Percentiles rank a stretch among this genome's conserved stretches.
phyloP scores from a whole-genome alignment of 2,113 vertebrate genomes.

The Heptranchias perlo region DNA sequence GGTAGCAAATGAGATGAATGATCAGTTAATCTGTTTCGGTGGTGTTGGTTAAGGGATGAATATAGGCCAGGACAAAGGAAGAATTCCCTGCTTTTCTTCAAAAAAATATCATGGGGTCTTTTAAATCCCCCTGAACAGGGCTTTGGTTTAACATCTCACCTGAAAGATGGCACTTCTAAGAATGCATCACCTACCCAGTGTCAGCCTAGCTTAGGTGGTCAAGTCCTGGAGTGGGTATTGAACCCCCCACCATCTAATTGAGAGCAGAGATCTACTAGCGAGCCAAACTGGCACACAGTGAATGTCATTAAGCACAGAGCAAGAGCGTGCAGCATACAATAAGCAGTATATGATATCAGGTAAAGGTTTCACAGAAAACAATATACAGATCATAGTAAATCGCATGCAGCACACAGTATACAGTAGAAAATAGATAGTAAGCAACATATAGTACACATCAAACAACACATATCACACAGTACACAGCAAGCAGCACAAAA shows the following conservation, averaged over 20 bases:
- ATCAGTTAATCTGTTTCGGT: not conserved
- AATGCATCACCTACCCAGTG: not conserved
- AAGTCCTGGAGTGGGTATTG: not conserved
- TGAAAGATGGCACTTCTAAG: too few species aligned
- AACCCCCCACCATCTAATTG: not conserved
- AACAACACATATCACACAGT: not conserved
- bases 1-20: not conserved
- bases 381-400: not conserved
- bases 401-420: too few species aligned
- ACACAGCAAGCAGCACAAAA: not conserved
- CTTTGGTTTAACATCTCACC: too few species aligned
- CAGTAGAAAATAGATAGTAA: not conserved
- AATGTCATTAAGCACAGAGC: not conserved
- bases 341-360: not conserved
- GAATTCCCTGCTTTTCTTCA: not conserved
- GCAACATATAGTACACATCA: not conserved
- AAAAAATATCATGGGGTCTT: not conserved
- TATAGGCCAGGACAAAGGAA: not conserved
- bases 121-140: not conserved
- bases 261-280: not conserved
- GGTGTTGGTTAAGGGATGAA: not conserved
- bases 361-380: not conserved
- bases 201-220: not conserved
- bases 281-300: not conserved
- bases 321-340: not conserved